A percentile compares a stretch with the other conserved stretches of the same genome.
These are phyloP conservation scores for Anthoscopus minutus DNA, from an alignment of 2,113 vertebrate species.

Conservation along the genomic window DNA sequence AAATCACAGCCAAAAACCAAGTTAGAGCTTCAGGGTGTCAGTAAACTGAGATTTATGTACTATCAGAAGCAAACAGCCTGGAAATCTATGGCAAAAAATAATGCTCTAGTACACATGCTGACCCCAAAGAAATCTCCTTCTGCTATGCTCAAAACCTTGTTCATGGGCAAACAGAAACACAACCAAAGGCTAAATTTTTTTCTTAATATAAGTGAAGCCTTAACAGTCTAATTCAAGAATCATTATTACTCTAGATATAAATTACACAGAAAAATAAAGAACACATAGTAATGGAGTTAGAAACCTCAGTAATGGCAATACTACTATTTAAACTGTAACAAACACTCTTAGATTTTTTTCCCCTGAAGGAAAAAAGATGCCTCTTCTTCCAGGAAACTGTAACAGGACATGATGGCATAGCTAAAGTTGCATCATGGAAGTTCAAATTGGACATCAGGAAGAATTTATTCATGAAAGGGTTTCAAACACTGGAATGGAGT, in stretches of 20 bases:
- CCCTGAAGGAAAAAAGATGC: neutral
- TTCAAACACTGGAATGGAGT: neutral
- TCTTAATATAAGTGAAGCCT: neutral
- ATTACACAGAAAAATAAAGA: neutral
- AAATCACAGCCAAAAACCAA: conserved; percentile 51
- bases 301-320: neutral
- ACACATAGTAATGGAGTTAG: neutral
- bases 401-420: neutral
- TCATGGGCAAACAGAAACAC: neutral
- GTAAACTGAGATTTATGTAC: conserved; percentile 29
- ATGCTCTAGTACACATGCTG: neutral
- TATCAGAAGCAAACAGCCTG: conserved; percentile 33
- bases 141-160: neutral
- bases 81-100: conserved; percentile 17
- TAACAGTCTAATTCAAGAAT: neutral
- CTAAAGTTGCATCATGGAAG: neutral
- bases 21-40: neutral
- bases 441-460: neutral
- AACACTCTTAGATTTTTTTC: neutral
- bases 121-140: neutral
- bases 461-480: neutral
- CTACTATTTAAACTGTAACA: neutral
- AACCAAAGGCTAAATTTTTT: neutral
- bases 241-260: neutral
- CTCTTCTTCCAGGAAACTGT: neutral